Conservation (phyloP, 2,888 invertebrate genomes). For the Trichopoda pennipes region DNA sequence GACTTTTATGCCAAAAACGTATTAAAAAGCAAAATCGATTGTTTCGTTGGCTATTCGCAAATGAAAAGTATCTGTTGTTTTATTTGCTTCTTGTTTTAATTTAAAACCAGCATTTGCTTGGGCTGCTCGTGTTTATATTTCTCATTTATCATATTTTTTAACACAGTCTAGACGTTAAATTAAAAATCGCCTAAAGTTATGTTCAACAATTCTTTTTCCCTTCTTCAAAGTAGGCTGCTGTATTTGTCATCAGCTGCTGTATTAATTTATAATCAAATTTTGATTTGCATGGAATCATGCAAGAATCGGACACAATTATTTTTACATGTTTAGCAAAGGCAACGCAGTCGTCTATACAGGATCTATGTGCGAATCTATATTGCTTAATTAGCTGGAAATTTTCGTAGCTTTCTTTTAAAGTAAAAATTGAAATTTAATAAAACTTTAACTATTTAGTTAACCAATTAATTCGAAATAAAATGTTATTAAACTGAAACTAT, state of each 20-base stretch:
- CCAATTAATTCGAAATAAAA: no score
- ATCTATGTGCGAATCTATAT: no score
- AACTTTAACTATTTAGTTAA: no score
- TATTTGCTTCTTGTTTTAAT: neutral
- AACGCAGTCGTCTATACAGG: no score
- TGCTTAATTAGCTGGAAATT: no score
- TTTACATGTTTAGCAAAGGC: no score
- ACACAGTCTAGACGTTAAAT: constrained; percentile 62
- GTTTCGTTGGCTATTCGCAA: constrained; percentile 52
- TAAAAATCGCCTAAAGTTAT: constrained; percentile 63
- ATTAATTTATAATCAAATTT: neutral
- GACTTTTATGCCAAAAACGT: constrained; percentile 1
- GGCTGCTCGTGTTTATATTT: constrained; percentile 25
- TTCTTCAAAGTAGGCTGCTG: neutral
- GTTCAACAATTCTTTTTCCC: constrained; percentile 46
- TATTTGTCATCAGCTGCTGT: no score
- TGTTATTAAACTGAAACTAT: no score
- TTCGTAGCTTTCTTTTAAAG: no score
- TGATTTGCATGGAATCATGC: neutral
- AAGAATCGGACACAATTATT: no score
- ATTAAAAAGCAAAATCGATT: constrained; percentile 53
- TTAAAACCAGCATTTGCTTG: constrained; percentile 4
- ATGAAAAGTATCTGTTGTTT: constrained; percentile 23
- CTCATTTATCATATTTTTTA: constrained; percentile 29
- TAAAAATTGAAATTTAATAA: no score